These are phyloP conservation scores for Phylloscopus trochiloides DNA, from an alignment of 2,113 vertebrate genomes.

Conservation along the genomic window DNA sequence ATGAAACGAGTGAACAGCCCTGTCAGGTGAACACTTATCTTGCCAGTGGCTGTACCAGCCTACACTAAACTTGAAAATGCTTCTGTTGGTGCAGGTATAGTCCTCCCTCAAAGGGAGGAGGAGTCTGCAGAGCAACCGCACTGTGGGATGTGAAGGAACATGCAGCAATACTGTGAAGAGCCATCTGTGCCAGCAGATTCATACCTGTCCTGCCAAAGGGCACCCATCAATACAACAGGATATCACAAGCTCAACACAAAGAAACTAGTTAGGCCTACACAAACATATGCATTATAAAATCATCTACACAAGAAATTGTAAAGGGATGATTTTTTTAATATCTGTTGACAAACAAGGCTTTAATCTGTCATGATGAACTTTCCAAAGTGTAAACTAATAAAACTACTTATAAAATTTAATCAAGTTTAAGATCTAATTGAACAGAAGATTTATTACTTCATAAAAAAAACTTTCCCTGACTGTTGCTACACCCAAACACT, in stretches of 20 bases:
- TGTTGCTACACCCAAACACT: neutral
- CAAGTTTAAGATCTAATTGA: neutral
- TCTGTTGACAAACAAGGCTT: neutral
- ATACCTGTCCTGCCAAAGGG: neutral
- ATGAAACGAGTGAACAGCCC: neutral
- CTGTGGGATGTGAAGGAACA: accelerated
- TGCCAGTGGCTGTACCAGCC: neutral
- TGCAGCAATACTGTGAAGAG: neutral
- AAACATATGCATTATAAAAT: neutral
- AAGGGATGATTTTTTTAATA: neutral
- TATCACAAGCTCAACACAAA: neutral
- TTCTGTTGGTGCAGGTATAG: neutral
- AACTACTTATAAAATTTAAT: neutral
- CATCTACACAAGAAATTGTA: neutral
- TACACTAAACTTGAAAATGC: neutral
- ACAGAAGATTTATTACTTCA: neutral
- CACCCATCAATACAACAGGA: neutral
- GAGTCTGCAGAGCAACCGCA: neutral
- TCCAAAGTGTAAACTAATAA: neutral
- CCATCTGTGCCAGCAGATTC: neutral
- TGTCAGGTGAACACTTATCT: neutral
- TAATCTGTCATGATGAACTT: neutral
- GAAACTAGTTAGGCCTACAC: neutral
- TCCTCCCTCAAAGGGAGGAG: neutral
- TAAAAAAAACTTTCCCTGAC: neutral